phyloP scores from a whole-genome alignment of 2,888 invertebrate genomes.

The Patella depressa region DNA sequence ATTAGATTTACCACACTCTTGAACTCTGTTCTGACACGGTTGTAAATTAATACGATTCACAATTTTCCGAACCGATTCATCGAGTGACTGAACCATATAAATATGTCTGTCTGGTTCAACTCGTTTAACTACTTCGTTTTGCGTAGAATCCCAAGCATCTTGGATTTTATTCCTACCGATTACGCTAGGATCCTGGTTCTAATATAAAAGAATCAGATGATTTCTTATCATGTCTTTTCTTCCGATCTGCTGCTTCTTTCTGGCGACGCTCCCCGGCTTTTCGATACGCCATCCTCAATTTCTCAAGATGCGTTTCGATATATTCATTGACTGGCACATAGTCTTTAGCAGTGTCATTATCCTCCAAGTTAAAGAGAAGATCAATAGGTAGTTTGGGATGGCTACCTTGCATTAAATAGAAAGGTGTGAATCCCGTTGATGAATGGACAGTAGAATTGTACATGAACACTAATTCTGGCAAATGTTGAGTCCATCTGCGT shows the following conservation, averaged over 20 bases:
- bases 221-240: background rate
- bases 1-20: too few species aligned
- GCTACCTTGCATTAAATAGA: conserved; percentile 27
- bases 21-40: too few species aligned
- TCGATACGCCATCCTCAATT: background rate
- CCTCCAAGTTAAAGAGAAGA: conserved; percentile 15
- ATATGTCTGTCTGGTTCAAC: too few species aligned
- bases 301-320: background rate
- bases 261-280: background rate
- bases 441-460: conserved; percentile 28
- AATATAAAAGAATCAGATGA: background rate
- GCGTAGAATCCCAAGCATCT: too few species aligned
- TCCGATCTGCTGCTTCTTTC: background rate
- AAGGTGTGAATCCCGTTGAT: conserved; percentile 22
- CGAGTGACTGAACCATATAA: too few species aligned
- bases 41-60: too few species aligned
- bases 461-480: conserved; percentile 18
- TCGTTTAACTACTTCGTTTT: too few species aligned
- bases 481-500: conserved; percentile 25
- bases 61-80: too few species aligned
- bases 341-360: background rate
- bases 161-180: too few species aligned
- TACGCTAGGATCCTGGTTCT: background rate
- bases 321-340: background rate
- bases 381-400: conserved; percentile 29